These are phyloP conservation scores for Cryptocheilus praepositus DNA, from an alignment of 2,888 invertebrate genomes.

Conservation along the genomic window DNA sequence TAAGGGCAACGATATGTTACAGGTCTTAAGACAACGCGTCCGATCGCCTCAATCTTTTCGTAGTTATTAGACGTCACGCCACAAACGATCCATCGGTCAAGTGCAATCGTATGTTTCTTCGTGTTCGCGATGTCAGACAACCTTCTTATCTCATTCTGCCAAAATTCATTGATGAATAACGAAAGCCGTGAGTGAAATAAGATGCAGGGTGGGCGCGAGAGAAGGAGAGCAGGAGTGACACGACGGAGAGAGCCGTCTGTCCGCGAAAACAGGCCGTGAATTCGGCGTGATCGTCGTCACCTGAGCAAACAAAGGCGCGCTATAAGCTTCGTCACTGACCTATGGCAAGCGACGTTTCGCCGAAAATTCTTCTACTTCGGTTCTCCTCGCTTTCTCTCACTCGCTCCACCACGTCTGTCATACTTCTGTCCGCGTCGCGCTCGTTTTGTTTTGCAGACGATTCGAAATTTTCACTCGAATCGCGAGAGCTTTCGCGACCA, in stretches of 20 bases:
- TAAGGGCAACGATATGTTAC: no score
- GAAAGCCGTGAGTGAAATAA: background rate
- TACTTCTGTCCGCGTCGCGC: slow-evolving; percentile 1
- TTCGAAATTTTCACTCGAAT: background rate
- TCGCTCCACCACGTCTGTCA: slow-evolving; percentile 1
- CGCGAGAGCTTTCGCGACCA: slow-evolving; percentile 24
- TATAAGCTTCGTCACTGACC: slow-evolving; percentile 39
- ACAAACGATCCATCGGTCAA: no score
- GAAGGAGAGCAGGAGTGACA: background rate
- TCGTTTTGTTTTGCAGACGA: slow-evolving; percentile 1
- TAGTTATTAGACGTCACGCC: no score
- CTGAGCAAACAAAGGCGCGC: slow-evolving; percentile 45
- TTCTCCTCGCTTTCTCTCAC: background rate
- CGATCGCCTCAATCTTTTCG: no score
- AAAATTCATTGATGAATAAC: background rate
- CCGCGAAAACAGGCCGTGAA: slow-evolving; percentile 38
- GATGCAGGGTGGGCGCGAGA: background rate
- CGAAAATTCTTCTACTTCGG: slow-evolving; percentile 20
- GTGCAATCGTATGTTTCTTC: no score
- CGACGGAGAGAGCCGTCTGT: background rate
- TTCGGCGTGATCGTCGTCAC: slow-evolving; percentile 41
- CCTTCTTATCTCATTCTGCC: slow-evolving; percentile 4
- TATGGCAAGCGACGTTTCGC: slow-evolving; percentile 40
- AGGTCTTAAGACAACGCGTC: no score
- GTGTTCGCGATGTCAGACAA: background rate